Conservation (phyloP, 2,113 vertebrate species). For the Microcebus tavaratra region DNA sequence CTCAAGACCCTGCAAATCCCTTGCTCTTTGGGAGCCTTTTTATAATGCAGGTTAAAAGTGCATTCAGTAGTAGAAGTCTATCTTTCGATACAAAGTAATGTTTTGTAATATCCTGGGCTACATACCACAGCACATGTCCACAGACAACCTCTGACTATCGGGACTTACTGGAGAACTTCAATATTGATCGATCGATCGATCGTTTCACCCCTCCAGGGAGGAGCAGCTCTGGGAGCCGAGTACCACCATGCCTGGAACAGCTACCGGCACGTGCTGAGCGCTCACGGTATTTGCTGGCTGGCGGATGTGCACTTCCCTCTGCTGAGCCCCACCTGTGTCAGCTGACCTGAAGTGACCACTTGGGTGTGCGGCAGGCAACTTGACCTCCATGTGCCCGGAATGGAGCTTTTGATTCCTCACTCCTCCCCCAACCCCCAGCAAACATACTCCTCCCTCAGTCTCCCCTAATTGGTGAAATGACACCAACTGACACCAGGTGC, state of each 20-base stretch:
- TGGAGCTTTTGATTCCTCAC: background rate
- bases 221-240: background rate
- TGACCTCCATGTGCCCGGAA: fast-evolving
- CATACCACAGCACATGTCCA: background rate
- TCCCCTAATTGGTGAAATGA: background rate
- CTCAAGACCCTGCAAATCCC: background rate
- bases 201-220: fast-evolving
- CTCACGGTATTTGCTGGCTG: background rate
- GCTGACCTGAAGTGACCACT: background rate
- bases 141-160: fast-evolving
- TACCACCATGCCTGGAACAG: fast-evolving
- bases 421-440: background rate
- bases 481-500: background rate
- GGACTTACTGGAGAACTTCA: background rate
- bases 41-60: background rate
- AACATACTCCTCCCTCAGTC: background rate
- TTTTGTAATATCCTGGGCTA: background rate
- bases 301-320: background rate
- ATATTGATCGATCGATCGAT: too few species aligned
- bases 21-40: background rate
- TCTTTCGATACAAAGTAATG: background rate
- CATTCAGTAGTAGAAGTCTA: background rate
- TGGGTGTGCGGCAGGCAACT: background rate
- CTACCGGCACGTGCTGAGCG: fast-evolving
- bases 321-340: fast-evolving